Percentiles rank a stretch among this genome's conserved stretches.
Conservation (phyloP, 1,140 invertebrate species). For the Trichogramma pretiosum region DNA sequence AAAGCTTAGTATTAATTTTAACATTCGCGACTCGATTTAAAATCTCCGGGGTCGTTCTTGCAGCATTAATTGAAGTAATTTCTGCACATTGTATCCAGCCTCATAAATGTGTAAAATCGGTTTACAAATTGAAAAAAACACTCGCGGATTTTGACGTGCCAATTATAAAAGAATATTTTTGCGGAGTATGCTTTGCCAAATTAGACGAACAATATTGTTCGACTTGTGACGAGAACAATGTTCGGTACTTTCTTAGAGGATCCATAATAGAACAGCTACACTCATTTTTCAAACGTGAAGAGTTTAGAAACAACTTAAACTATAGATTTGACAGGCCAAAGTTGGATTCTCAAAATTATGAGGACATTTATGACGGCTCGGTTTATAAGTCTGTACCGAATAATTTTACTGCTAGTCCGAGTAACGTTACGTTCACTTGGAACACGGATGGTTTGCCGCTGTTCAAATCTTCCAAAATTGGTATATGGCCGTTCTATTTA, state of each 20-base stretch:
- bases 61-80: slow-evolving; percentile 4
- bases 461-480: background rate
- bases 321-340: background rate
- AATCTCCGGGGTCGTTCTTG: slow-evolving; percentile 2
- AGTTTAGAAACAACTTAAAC: slow-evolving; percentile 6
- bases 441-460: background rate
- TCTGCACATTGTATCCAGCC: slow-evolving; percentile 2
- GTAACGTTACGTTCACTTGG: background rate
- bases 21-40: background rate
- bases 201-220: background rate
- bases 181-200: slow-evolving; percentile 1
- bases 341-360: background rate
- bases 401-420: background rate
- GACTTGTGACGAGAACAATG: background rate
- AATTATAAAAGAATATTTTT: slow-evolving; percentile 13
- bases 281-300: slow-evolving; percentile 11
- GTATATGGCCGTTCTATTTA: slow-evolving; percentile 2
- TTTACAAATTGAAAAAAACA: slow-evolving; percentile 14
- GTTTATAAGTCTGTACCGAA: background rate
- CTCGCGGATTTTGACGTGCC: slow-evolving; percentile 4
- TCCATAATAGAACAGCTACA: slow-evolving; percentile 15
- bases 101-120: slow-evolving; percentile 4
- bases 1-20: slow-evolving; percentile 11
- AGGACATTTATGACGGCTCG: background rate
- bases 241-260: slow-evolving; percentile 11